phyloP scores from a whole-genome alignment of 2,113 vertebrate species.

The Protobothrops mucrosquamatus region DNA sequence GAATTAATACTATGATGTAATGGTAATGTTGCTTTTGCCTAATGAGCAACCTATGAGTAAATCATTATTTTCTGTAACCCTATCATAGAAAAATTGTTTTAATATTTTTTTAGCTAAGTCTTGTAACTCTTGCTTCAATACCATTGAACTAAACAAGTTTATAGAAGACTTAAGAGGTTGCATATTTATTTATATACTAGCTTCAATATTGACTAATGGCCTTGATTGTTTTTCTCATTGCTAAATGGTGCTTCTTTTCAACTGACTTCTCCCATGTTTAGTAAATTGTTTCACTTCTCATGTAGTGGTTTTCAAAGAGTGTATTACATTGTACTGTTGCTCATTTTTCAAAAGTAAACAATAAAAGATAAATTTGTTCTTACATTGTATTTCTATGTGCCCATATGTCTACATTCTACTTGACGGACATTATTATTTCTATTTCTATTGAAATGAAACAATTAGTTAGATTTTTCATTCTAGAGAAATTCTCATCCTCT shows the following conservation, averaged over 20 bases:
- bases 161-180: background rate
- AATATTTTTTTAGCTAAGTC: background rate
- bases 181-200: background rate
- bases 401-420: background rate
- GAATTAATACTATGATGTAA: background rate
- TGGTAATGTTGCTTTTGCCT: background rate
- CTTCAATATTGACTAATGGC: background rate
- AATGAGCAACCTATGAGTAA: background rate
- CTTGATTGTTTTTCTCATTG: background rate
- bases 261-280: background rate
- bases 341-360: conserved; percentile 14
- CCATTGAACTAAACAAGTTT: background rate
- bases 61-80: background rate
- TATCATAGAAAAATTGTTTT: background rate
- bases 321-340: background rate
- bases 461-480: conserved; percentile 18
- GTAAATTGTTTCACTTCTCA: background rate
- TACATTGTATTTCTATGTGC: background rate
- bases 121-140: background rate
- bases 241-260: accelerated
- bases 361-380: background rate
- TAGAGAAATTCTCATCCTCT: conserved; percentile 20
- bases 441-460: background rate
- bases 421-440: conserved; percentile 3
- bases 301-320: background rate